phyloP scores from a whole-genome alignment of 2,797 vertebrate species.

The Betta splendens region DNA sequence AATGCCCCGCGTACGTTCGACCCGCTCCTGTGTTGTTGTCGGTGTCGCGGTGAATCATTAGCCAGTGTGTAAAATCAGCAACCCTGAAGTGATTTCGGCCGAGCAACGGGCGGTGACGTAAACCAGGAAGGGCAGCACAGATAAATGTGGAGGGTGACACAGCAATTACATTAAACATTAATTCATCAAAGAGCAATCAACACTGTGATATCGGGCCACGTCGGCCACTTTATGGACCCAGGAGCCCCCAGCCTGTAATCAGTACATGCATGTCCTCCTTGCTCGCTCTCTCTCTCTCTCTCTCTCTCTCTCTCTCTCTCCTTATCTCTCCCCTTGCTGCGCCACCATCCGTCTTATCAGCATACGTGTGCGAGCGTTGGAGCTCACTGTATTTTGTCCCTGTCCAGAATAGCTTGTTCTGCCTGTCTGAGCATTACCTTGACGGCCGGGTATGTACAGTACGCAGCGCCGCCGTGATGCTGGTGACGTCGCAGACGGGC shows the following conservation, averaged over 20 bases:
- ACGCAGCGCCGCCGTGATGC: conserved; percentile 23
- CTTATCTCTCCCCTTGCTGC: conserved; percentile 42
- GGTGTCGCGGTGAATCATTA: not conserved
- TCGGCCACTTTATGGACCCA: not conserved
- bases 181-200: not conserved
- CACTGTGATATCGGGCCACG: not conserved
- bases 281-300: not conserved
- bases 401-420: conserved; percentile 38
- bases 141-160: conserved; percentile 11
- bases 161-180: conserved; percentile 27
- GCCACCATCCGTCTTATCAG: conserved; percentile 52
- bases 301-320: conserved; percentile 39
- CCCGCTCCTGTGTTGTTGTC: not conserved
- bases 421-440: conserved; percentile 26
- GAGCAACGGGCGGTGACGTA: conserved; percentile 2
- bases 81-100: conserved; percentile 1
- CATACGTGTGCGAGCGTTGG: conserved; percentile 31
- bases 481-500: conserved; percentile 26
- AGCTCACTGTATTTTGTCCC: conserved; percentile 45
- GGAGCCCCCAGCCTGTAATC: not conserved
- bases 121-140: conserved; percentile 8
- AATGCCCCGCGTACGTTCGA: not conserved
- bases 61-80: not conserved
- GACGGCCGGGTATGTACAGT: conserved; percentile 28
- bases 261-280: not conserved